These are phyloP conservation scores for Stomatorhinus ivindoensis DNA, from an alignment of 2,113 vertebrate species.

Conservation along the genomic window DNA sequence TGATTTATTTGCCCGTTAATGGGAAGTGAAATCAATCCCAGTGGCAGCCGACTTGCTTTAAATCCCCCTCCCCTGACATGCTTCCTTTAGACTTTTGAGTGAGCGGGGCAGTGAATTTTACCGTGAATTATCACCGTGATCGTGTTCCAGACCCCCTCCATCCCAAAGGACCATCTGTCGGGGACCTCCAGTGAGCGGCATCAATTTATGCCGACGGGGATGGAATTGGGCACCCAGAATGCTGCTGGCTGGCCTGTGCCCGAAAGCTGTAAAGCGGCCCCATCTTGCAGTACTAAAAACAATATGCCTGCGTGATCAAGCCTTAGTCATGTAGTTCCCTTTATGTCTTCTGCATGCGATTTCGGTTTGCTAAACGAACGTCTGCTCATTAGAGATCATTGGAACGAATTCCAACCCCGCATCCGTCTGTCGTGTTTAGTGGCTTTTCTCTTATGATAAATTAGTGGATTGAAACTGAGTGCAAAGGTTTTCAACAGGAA, in stretches of 20 bases:
- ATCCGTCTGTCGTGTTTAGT: not conserved
- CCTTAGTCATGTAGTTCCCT: not conserved
- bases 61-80: not conserved
- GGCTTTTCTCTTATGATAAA: not conserved
- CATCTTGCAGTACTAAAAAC: not conserved
- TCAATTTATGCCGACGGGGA: not conserved
- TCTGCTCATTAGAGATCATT: not conserved
- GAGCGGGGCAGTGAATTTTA: not conserved
- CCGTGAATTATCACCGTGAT: not conserved
- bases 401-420: not conserved
- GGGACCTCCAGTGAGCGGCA: not conserved
- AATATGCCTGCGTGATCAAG: not conserved
- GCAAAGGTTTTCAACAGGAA: slow-evolving; percentile 17
- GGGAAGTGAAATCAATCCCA: no score
- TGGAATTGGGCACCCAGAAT: not conserved
- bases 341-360: not conserved
- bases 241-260: not conserved
- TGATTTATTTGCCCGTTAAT: no score
- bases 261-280: not conserved
- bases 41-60: not conserved
- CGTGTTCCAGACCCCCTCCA: not conserved
- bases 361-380: not conserved
- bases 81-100: not conserved
- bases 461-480: not conserved
- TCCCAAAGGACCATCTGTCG: not conserved